Percentiles rank a stretch among this genome's conserved stretches.
Conservation (phyloP, 1,140 invertebrate genomes). For the Diuraphis noxia region DNA sequence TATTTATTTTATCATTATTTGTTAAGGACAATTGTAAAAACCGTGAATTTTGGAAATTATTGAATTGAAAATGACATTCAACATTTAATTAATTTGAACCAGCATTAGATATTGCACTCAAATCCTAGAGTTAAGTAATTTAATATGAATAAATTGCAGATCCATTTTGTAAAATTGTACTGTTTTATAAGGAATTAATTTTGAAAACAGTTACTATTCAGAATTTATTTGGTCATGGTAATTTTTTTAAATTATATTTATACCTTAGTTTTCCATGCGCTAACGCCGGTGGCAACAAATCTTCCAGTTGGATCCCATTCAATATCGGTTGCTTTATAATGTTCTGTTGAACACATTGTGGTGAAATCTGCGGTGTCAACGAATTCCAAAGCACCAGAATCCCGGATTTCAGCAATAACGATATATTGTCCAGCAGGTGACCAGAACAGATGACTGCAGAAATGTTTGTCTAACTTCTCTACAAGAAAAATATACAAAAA, state of each 20-base stretch:
- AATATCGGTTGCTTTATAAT: conserved; percentile 92
- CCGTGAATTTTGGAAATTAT: not conserved
- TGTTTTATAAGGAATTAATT: not conserved
- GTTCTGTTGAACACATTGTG: conserved; percentile 89
- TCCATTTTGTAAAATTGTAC: not conserved
- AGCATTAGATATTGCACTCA: not conserved
- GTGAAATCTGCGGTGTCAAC: conserved; percentile 94
- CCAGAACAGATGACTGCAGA: conserved; percentile 95
- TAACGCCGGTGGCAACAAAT: conserved; percentile 94
- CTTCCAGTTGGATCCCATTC: conserved; percentile 99
- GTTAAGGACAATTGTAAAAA: not conserved
- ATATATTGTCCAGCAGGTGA: conserved; percentile 89
- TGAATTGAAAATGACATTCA: not conserved
- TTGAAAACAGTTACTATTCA: not conserved
- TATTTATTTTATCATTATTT: not conserved
- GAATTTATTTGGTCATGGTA: not conserved
- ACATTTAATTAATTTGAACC: not conserved
- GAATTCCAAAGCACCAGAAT: conserved; percentile 91
- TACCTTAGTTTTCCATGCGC: conserved; percentile 92
- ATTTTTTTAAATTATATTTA: not conserved
- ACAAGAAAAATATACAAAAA: conserved; percentile 55
- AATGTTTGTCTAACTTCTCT: conserved; percentile 87
- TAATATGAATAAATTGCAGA: not conserved
- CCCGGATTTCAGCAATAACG: conserved; percentile 83
- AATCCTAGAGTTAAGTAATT: not conserved